These are phyloP conservation scores for Rotaria macrura DNA, from an alignment of 2,888 invertebrate genomes.

Conservation along the genomic window DNA sequence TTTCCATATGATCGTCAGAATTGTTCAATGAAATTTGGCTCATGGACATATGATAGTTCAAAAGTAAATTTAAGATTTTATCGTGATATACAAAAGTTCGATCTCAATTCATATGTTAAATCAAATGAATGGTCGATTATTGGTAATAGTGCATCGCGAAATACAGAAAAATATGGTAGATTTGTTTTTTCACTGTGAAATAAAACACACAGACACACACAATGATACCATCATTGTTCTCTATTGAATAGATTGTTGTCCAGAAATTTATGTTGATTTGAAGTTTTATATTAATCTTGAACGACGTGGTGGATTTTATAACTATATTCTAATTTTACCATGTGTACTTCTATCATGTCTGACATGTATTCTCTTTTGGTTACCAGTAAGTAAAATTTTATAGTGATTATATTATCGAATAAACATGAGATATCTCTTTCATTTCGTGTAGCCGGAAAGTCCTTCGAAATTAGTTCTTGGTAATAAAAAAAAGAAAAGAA, in stretches of 20 bases:
- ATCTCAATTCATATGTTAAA: constrained; percentile 40
- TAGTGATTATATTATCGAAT: background rate
- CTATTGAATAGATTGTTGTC: background rate
- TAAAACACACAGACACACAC: background rate
- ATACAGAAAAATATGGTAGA: constrained; percentile 22
- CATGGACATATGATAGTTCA: constrained; percentile 40
- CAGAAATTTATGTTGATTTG: constrained; percentile 22
- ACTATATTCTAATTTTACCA: constrained; percentile 50
- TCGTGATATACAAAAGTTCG: constrained; percentile 34
- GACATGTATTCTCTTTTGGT: constrained; percentile 50
- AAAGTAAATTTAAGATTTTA: constrained; percentile 38
- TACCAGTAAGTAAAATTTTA: constrained; percentile 38
- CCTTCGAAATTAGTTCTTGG: constrained; percentile 50
- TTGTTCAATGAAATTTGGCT: constrained; percentile 37
- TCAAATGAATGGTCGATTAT: constrained; percentile 50
- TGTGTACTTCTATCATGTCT: constrained; percentile 49
- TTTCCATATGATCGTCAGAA: constrained; percentile 37
- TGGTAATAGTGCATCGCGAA: constrained; percentile 17
- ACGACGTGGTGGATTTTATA: constrained; percentile 42
- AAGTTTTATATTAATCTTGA: constrained; percentile 27
- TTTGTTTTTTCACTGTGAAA: no score
- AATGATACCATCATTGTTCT: background rate
- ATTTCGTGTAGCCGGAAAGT: constrained; percentile 42
- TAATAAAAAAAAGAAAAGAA: no score
- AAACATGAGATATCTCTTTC: background rate